Evolutionary conservation across 2,113 vertebrate species (phyloP).

Genomic region (Garra rufa): DNA sequence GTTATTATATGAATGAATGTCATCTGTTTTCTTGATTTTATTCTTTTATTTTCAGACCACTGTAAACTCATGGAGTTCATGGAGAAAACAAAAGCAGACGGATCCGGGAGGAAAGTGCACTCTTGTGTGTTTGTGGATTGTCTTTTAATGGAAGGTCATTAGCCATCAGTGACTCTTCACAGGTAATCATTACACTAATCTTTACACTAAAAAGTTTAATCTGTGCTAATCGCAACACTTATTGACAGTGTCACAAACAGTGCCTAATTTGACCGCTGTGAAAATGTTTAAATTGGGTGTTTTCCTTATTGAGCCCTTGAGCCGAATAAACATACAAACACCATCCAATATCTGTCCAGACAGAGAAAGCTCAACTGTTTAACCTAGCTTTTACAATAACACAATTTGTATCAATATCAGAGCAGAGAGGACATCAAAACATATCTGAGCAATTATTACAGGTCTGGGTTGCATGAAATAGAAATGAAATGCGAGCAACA

Average conservation of each 20-base stretch:
- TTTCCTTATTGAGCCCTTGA: neutral
- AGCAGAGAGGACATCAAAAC: slow-evolving; percentile 24
- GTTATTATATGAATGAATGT: neutral
- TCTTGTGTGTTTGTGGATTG: neutral
- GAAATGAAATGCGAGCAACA: neutral
- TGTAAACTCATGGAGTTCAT: neutral
- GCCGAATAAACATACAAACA: neutral
- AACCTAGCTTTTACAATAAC: neutral
- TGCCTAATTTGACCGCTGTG: neutral
- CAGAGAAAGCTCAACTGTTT: neutral
- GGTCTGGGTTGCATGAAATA: slow-evolving; percentile 32
- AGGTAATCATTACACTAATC: slow-evolving; percentile 8
- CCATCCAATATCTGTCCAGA: neutral
- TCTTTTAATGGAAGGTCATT: slow-evolving; percentile 5
- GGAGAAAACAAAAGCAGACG: neutral
- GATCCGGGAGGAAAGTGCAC: neutral
- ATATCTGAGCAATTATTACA: slow-evolving; percentile 9
- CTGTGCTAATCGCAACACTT: neutral
- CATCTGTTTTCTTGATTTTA: neutral
- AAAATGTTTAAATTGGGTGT: slow-evolving; percentile 21
- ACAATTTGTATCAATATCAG: neutral
- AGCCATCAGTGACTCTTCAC: too few species aligned
- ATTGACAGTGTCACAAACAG: slow-evolving; percentile 6
- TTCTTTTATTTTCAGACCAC: neutral
- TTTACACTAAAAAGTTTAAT: neutral